A percentile compares a stretch with the other conserved stretches of the same genome.
These are phyloP conservation scores for Rhabdomys pumilio DNA, from an alignment of 2,797 vertebrate species.

Conservation along the genomic window DNA sequence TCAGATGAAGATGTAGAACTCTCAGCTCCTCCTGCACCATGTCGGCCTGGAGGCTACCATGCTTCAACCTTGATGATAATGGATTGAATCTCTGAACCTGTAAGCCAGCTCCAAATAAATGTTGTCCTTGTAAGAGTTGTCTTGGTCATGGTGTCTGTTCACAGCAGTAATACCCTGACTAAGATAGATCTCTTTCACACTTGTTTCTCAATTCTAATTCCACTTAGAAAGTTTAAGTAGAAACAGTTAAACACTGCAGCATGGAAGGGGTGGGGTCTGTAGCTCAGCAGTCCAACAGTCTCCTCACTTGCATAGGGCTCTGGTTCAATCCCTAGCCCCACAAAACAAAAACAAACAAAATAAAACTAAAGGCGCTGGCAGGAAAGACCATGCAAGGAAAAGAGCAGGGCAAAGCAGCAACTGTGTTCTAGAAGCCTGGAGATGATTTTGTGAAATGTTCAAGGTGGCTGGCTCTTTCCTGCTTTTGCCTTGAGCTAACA, in stretches of 20 bases:
- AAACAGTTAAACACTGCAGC: background rate
- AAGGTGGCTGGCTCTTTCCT: background rate
- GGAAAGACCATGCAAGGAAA: conserved; percentile 27
- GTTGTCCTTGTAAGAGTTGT: too few relatives aligned
- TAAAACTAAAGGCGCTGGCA: background rate
- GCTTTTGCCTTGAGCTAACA: background rate
- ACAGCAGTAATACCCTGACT: too few relatives aligned
- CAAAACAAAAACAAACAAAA: background rate
- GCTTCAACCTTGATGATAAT: too few relatives aligned
- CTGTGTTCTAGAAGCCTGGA: conserved; percentile 8
- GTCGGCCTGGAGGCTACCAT: too few relatives aligned
- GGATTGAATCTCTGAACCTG: too few relatives aligned
- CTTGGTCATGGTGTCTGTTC: too few relatives aligned
- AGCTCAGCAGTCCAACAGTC: background rate
- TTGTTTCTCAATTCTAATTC: conserved; percentile 42
- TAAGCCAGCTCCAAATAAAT: too few relatives aligned
- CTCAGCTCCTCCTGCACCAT: too few relatives aligned
- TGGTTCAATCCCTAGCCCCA: background rate
- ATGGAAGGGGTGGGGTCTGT: background rate
- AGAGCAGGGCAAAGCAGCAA: conserved; percentile 35
- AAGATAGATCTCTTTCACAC: conserved; percentile 24
- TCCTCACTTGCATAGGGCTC: too few relatives aligned
- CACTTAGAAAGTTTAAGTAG: background rate
- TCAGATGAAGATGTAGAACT: too few relatives aligned
- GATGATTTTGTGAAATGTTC: conserved; percentile 37